phyloP scores from a whole-genome alignment of 2,797 vertebrate genomes.

The Cuniculus paca region DNA sequence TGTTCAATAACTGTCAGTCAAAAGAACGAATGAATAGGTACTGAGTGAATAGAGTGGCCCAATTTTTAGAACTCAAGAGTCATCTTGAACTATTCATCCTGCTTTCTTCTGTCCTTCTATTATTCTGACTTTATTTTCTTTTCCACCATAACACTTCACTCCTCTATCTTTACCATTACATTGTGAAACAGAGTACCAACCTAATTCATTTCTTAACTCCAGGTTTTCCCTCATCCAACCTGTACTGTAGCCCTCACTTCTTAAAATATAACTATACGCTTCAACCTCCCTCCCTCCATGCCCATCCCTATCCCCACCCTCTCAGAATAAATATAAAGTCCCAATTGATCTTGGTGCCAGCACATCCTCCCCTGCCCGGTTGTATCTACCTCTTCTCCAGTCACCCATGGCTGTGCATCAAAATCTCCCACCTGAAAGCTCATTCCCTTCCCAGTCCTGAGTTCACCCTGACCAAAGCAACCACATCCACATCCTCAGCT shows the following conservation, averaged over 20 bases:
- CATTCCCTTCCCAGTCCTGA: not conserved
- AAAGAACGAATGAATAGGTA: not conserved
- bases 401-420: fast-evolving
- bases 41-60: not conserved
- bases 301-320: not conserved
- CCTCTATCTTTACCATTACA: not conserved
- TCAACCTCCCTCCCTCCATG: not conserved
- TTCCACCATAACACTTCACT: not conserved
- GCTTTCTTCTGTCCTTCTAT: not conserved
- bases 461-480: not conserved
- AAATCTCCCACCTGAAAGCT: not conserved
- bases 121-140: not conserved
- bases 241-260: not conserved
- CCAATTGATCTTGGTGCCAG: not conserved
- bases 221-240: not conserved
- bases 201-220: not conserved
- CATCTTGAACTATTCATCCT: not conserved
- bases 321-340: not conserved
- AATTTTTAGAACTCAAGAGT: not conserved
- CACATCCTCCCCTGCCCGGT: not conserved
- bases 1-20: not conserved
- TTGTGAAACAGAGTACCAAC: not conserved
- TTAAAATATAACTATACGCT: not conserved
- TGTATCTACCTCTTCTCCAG: not conserved
- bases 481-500: not conserved